phyloP scores from a whole-genome alignment of 2,888 invertebrate genomes.

The Agrotis segetum region DNA sequence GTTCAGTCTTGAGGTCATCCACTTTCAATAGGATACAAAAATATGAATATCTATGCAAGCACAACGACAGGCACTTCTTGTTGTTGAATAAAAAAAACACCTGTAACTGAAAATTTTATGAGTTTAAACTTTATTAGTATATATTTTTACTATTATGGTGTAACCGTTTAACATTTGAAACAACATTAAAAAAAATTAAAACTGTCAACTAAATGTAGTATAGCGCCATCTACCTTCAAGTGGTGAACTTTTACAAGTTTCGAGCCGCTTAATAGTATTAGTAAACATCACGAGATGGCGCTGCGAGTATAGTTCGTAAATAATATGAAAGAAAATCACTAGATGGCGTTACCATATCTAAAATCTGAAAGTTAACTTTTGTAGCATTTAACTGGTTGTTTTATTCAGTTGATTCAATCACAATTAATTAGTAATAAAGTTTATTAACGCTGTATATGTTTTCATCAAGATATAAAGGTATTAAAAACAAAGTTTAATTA shows the following conservation, averaged over 20 bases:
- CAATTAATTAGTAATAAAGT: background rate
- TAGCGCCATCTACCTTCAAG: slow-evolving; percentile 53
- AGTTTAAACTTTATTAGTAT: too few relatives aligned
- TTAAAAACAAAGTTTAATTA: too few relatives aligned
- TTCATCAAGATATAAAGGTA: too few relatives aligned
- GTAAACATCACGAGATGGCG: slow-evolving; percentile 46
- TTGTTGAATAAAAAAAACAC: too few relatives aligned
- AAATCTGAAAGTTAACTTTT: too few relatives aligned
- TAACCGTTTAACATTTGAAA: too few relatives aligned
- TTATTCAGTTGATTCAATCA: background rate
- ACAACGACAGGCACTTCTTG: too few relatives aligned
- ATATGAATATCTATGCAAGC: background rate
- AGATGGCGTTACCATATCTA: slow-evolving; percentile 48
- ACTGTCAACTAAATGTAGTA: background rate
- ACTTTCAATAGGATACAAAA: slow-evolving; percentile 31
- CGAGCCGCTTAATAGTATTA: background rate
- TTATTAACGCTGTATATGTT: too few relatives aligned
- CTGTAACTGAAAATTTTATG: too few relatives aligned
- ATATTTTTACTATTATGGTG: too few relatives aligned
- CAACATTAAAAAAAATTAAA: too few relatives aligned
- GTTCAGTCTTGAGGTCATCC: slow-evolving; percentile 22
- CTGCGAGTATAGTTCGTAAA: background rate
- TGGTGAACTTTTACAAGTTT: background rate
- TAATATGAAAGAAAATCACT: background rate
- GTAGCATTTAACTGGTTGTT: background rate